Evolutionary conservation across 2,797 vertebrate genomes (phyloP), one percentile per base, ranked within the genome.

Genomic region (Leptatherina wallacei): DNA sequence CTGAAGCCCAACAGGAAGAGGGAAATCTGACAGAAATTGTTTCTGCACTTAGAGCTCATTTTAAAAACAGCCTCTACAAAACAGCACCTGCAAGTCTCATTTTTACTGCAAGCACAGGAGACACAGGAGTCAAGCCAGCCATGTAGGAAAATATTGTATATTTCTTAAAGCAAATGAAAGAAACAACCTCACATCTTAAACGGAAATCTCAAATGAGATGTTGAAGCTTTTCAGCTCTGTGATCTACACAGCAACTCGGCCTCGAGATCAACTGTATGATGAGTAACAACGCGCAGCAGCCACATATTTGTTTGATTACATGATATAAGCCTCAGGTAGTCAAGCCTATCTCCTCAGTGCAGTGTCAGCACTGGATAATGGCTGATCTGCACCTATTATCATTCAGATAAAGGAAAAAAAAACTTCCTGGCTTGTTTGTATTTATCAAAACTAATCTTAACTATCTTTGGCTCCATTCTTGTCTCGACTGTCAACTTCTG

Each of bases 81-180:
- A 42, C 27, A 56, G 44, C 40, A 35, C 35, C 67, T 9, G 36
- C 57, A 16, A 61, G 38, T 27, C 52, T 66, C 44, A 54, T 36
- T 47, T 64, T 24, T 20, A 49, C 51, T 27, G 51, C 24, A 27
- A 12, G 6, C 24, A 54, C 51, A 14, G n/a, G n/a, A n/a, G 12
- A 27, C 11, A 54, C 22, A 27, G 24, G 12, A 54, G 51, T n/a
- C 49, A n/a, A 4, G 2, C 8, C n/a, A 12, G 51, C 24, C 24
- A 11, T 14, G 18, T 2, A 20, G 40, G 14, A 44, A 44, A 44
- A 44, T 18, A 18, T 38, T 38, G 36, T 13, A 38, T 8, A 38
- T 32, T 13, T 3, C 11, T 42, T 3, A 12, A 47, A 2, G 42
- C 6, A 18, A 42, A 42, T 42, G 6, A 42, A 16, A 42, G 38